Conservation (phyloP, 1,140 invertebrate species). For the Colletes gigas region DNA sequence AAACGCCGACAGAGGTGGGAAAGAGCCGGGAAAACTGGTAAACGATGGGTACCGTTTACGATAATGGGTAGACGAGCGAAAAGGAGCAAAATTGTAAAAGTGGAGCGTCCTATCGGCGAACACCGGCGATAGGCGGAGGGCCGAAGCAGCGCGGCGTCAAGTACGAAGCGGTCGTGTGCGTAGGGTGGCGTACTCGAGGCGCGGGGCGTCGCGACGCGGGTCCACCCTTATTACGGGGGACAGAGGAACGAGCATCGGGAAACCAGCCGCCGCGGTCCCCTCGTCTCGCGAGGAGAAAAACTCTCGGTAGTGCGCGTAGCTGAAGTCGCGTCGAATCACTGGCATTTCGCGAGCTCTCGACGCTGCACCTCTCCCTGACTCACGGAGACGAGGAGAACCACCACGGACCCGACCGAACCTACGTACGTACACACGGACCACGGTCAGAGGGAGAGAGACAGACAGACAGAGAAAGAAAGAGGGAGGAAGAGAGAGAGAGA, state of each 20-base stretch:
- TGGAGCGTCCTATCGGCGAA: background rate
- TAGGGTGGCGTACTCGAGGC: slow-evolving; percentile 23
- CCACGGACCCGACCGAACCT: slow-evolving; percentile 26
- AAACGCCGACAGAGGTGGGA: background rate
- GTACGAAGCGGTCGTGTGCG: background rate
- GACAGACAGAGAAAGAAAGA: background rate
- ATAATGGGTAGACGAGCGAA: background rate
- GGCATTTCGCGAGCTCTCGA: slow-evolving; percentile 64
- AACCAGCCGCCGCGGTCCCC: slow-evolving; percentile 12
- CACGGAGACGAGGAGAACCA: slow-evolving; percentile 35
- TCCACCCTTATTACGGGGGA: slow-evolving; percentile 29
- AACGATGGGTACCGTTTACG: background rate
- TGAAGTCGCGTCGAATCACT: slow-evolving; percentile 68
- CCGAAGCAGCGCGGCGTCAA: background rate
- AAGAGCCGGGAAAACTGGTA: no score
- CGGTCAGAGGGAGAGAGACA: slow-evolving; percentile 1
- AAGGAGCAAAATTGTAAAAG: background rate
- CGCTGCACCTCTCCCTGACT: slow-evolving; percentile 52
- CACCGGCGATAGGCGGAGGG: background rate
- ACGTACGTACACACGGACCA: background rate
- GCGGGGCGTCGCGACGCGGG: slow-evolving; percentile 36
- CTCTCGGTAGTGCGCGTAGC: slow-evolving; percentile 54
- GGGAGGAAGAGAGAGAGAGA: slow-evolving; percentile 1
- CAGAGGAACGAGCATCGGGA: slow-evolving; percentile 9
- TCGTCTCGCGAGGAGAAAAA: slow-evolving; percentile 42